phyloP scores from a whole-genome alignment of 2,888 invertebrate species.

The Drosophila stalkeri region DNA sequence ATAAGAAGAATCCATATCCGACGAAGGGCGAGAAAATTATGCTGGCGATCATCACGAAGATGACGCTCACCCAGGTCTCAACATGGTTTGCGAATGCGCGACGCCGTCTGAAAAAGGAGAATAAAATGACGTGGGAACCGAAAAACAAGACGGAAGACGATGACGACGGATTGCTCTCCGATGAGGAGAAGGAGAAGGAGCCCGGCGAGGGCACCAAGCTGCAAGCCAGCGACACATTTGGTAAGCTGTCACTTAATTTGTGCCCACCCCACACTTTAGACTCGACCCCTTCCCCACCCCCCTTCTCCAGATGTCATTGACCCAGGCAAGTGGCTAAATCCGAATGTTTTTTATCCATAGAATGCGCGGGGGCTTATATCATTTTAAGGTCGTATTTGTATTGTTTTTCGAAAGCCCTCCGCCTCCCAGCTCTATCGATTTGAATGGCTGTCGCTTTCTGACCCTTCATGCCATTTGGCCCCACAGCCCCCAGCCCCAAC shows the following conservation, averaged over 20 bases:
- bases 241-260: constrained; percentile 62
- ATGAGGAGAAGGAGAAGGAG: constrained; percentile 94
- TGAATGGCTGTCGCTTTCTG: constrained; percentile 46
- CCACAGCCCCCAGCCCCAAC: background rate
- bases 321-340: constrained; percentile 25
- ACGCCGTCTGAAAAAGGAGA: constrained; percentile 96
- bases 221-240: constrained; percentile 72
- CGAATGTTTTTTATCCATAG: constrained; percentile 21
- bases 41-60: constrained; percentile 97
- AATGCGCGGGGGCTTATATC: constrained; percentile 33
- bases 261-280: no score
- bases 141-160: constrained; percentile 96
- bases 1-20: constrained; percentile 98
- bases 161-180: constrained; percentile 93
- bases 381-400: constrained; percentile 52
- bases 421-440: constrained; percentile 37
- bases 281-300: no score
- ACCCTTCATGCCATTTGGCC: constrained; percentile 26
- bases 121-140: constrained; percentile 99
- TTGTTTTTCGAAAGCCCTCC: constrained; percentile 49
- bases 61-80: constrained; percentile 97
- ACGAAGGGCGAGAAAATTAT: constrained; percentile 98
- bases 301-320: constrained; percentile 38
- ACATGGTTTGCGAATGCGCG: constrained; percentile 99
- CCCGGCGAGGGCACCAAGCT: constrained; percentile 89